phyloP scores from a whole-genome alignment of 2,797 vertebrate species.

The Cryptoblepharus egeriae region DNA sequence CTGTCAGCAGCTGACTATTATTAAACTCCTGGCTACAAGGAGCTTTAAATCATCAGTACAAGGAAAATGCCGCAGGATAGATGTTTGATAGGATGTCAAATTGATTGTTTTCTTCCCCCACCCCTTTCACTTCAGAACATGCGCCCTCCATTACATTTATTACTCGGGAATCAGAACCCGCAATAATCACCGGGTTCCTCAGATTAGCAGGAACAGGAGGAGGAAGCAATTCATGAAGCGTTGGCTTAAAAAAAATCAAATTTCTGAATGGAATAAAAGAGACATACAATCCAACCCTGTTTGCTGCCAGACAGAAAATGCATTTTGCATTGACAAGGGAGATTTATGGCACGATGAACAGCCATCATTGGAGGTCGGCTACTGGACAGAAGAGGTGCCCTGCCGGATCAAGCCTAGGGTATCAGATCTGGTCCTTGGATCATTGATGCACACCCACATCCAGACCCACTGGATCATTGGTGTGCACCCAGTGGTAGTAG shows the following conservation, averaged over 20 bases:
- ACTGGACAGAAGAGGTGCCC: neutral
- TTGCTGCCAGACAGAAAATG: neutral
- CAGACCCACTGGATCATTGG: neutral
- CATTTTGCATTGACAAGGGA: neutral
- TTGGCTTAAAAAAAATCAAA: neutral
- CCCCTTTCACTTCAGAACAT: neutral
- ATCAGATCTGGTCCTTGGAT: too few species aligned
- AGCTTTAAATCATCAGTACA: slow-evolving; percentile 44
- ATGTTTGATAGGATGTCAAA: neutral
- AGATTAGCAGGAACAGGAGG: neutral
- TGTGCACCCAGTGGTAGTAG: too few species aligned
- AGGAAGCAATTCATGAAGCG: neutral
- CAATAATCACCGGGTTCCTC: neutral
- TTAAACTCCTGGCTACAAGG: slow-evolving; percentile 42
- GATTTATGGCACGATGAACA: too few species aligned
- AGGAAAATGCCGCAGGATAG: slow-evolving; percentile 30
- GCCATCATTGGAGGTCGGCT: neutral
- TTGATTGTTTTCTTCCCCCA: neutral
- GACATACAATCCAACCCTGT: neutral
- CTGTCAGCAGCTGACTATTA: slow-evolving; percentile 49
- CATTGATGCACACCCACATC: too few species aligned
- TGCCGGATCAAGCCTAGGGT: too few species aligned
- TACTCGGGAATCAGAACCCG: neutral
- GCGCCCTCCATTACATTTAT: neutral
- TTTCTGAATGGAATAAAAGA: neutral